Evolutionary conservation across 2,888 invertebrate species (phyloP).

Genomic region (Morpho helenor): DNA sequence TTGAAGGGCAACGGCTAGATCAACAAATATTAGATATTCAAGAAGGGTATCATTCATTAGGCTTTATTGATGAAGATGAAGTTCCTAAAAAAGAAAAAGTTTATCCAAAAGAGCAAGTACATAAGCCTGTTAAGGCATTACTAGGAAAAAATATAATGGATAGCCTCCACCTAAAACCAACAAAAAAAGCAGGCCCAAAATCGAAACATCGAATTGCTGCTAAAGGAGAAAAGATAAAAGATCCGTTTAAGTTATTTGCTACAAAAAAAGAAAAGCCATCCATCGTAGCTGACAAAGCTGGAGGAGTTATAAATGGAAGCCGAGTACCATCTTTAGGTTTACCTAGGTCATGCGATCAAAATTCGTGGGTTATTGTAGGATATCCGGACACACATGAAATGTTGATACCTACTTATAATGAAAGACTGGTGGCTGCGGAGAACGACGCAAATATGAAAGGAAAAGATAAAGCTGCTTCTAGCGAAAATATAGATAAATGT

Average conservation of each 20-base stretch:
- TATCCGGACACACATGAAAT: constrained; percentile 60
- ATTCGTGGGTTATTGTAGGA: constrained; percentile 67
- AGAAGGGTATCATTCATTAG: constrained; percentile 68
- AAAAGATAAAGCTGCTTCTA: constrained; percentile 43
- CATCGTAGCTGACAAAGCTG: constrained; percentile 53
- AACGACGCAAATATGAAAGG: constrained; percentile 42
- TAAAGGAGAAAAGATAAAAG: constrained; percentile 55
- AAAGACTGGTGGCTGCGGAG: constrained; percentile 55
- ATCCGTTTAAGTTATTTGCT: constrained; percentile 63
- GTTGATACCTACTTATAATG: constrained; percentile 66
- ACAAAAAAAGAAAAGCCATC: constrained; percentile 59
- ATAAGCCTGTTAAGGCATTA: constrained; percentile 64
- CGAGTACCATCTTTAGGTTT: constrained; percentile 68
- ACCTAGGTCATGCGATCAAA: constrained; percentile 57
- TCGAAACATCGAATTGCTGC: constrained; percentile 61
- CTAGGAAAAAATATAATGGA: constrained; percentile 73
- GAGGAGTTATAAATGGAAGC: constrained; percentile 59
- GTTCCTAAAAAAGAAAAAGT: constrained; percentile 37
- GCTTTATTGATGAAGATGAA: constrained; percentile 66
- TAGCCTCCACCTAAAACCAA: constrained; percentile 68
- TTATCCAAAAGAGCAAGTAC: constrained; percentile 46
- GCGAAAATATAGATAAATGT: constrained; percentile 43
- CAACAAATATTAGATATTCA: constrained; percentile 74
- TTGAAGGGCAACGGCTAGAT: constrained; percentile 67
- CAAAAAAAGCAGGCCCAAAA: constrained; percentile 68